Evolutionary conservation across 2,797 vertebrate species (phyloP).

Genomic region (Acomys russatus): DNA sequence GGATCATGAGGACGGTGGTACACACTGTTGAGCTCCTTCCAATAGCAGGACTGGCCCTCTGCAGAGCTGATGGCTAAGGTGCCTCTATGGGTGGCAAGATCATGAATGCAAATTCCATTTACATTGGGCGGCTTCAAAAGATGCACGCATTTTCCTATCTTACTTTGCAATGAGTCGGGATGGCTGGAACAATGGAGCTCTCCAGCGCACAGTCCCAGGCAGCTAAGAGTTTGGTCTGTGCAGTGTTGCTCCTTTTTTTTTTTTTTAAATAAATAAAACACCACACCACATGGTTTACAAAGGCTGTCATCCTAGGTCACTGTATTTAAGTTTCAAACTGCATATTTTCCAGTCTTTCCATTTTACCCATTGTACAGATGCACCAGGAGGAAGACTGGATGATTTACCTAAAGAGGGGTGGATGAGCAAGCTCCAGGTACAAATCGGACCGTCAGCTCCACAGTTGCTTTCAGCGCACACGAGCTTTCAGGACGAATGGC

Average conservation of each 20-base stretch:
- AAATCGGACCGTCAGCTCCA: fast-evolving
- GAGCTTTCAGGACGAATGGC: not conserved
- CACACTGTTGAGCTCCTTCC: slow-evolving; percentile 55
- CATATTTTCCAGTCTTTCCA: not conserved
- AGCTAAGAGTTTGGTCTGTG: fast-evolving
- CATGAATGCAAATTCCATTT: not conserved
- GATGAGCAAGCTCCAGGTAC: not conserved
- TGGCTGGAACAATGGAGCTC: too few relatives aligned
- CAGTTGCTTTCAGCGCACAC: fast-evolving
- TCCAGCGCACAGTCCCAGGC: fast-evolving
- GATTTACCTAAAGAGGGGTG: not conserved
- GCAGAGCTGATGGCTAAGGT: slow-evolving; percentile 72
- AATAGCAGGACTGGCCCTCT: fast-evolving
- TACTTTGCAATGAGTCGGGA: not conserved
- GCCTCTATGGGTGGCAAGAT: slow-evolving; percentile 14
- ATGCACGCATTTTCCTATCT: not conserved
- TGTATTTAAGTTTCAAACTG: not conserved
- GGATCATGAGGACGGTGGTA: slow-evolving; percentile 71
- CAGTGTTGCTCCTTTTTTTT: fast-evolving
- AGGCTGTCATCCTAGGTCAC: not conserved
- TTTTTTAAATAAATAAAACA: not conserved
- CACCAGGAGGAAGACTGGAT: not conserved
- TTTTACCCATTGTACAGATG: not conserved
- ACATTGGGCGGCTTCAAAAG: fast-evolving
- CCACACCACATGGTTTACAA: not conserved